Conservation (phyloP, 2,113 vertebrate genomes). For the Crotalus tigris region DNA sequence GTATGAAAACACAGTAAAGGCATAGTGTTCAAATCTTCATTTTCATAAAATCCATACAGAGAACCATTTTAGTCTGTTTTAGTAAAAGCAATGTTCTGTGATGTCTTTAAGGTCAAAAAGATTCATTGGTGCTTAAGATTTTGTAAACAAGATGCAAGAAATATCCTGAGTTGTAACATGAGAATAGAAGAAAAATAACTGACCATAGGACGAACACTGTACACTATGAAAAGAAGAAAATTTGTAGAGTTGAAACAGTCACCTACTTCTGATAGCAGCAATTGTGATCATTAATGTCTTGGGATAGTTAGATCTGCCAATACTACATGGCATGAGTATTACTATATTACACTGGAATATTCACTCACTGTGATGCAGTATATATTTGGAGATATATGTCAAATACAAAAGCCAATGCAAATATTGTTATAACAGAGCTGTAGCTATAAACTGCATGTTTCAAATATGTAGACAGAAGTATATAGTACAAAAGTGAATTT, state of each 20-base stretch:
- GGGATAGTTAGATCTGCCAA: not conserved
- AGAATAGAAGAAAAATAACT: not conserved
- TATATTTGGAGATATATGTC: not conserved
- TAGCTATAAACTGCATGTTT: conserved; percentile 11
- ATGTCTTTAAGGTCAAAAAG: not conserved
- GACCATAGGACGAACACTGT: not conserved
- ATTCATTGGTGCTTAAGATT: not conserved
- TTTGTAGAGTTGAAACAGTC: not conserved
- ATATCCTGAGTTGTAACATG: not conserved
- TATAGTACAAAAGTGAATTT: not conserved
- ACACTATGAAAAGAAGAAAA: not conserved
- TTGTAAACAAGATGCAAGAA: not conserved
- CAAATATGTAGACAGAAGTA: not conserved
- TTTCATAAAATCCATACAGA: not conserved
- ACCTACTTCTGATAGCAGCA: not conserved
- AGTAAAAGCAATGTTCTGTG: not conserved
- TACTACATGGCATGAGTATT: not conserved
- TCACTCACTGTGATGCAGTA: not conserved
- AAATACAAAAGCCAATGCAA: not conserved
- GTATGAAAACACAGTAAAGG: not conserved
- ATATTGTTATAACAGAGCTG: not conserved
- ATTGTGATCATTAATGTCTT: not conserved
- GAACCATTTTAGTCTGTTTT: not conserved
- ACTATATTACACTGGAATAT: not conserved
- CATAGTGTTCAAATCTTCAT: conserved; percentile 22